Evolutionary conservation across 2,113 vertebrate species (phyloP), one percentile per base, ranked within the genome.

Genomic region (Propithecus coquereli): DNA sequence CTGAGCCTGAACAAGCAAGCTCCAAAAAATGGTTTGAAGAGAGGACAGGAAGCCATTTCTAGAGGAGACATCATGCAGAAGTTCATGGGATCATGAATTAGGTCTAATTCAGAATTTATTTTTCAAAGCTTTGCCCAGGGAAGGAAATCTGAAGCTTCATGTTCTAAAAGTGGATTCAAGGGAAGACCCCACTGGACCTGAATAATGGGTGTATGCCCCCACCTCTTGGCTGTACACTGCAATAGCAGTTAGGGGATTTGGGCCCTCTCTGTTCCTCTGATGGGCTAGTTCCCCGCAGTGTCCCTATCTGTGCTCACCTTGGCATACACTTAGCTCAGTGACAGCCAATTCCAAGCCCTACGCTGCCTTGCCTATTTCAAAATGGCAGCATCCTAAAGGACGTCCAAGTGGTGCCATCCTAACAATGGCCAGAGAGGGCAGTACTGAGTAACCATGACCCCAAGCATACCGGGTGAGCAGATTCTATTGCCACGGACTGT

Each of bases 331-430:
- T 66, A 86, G 18, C 65, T 95, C 23, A 40, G 20, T 54, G 59
- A 92, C 14, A 82, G 84, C 63, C 37, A 63, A 54, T 9, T 57
- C 17, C 40, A 82, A 92, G 70, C n/a, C 45, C 66, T 50, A 34
- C 20, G 92, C 47, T 70, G 85, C 52, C 54, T 93, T 71, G 73
- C 68, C 81, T 87, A 6, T 89, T 93, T 97, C 91, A 92, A 96
- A 96, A 95, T 61, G 94, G 93, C 79, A 96, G 91, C n/a, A 45
- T 94, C 54, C 45, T 63, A 43, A 63, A 66, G 45, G 52, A 22
- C 1, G 1, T 84, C 17, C 32, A 83, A 82, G 86, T 5, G 37
- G 54, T 59, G 83, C n/a, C 47, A 14, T 50, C 91, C 30, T n/a
- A 77, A 47, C 22, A 43, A 40, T 25, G 37, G 54, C 74, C 93